These are phyloP conservation scores for Emydocephalus ijimae DNA, from an alignment of 2,113 vertebrate genomes.

Conservation along the genomic window DNA sequence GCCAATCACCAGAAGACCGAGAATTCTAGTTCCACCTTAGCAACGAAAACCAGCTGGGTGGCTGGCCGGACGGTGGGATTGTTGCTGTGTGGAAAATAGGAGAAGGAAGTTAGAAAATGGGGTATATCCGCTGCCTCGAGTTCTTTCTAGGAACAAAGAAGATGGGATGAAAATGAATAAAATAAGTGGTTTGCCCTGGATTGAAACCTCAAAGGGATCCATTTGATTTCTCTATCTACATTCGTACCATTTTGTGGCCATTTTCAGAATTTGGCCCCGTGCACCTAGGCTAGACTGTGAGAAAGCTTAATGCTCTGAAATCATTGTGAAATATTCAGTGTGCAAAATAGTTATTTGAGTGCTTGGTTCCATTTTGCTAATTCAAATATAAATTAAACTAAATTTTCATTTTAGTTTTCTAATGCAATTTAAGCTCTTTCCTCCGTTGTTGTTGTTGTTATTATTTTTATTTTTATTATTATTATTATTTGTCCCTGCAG, in stretches of 20 bases:
- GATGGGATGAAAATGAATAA: background rate
- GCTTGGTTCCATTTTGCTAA: background rate
- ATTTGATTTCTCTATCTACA: background rate
- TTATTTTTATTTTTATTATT: too few relatives aligned
- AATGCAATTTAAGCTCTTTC: background rate
- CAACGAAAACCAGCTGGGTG: rapidly evolving
- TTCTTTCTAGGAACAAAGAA: background rate
- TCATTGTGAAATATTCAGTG: background rate
- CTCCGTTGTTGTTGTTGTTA: rapidly evolving
- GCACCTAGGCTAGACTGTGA: too few relatives aligned
- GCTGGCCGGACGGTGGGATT: background rate
- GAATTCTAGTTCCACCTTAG: too few relatives aligned
- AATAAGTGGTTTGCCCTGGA: background rate
- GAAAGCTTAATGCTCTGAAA: background rate
- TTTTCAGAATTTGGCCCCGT: background rate
- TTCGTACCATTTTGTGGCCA: background rate
- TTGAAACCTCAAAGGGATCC: background rate
- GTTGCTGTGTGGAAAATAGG: background rate
- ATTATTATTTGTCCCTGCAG: conserved; percentile 58
- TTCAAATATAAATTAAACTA: background rate
- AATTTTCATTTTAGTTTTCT: background rate
- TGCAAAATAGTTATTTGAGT: background rate
- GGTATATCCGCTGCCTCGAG: background rate
- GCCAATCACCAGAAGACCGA: too few relatives aligned
- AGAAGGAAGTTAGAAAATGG: background rate